Conservation (phyloP, 2,797 vertebrate species). For the Lacerta bilineata region DNA sequence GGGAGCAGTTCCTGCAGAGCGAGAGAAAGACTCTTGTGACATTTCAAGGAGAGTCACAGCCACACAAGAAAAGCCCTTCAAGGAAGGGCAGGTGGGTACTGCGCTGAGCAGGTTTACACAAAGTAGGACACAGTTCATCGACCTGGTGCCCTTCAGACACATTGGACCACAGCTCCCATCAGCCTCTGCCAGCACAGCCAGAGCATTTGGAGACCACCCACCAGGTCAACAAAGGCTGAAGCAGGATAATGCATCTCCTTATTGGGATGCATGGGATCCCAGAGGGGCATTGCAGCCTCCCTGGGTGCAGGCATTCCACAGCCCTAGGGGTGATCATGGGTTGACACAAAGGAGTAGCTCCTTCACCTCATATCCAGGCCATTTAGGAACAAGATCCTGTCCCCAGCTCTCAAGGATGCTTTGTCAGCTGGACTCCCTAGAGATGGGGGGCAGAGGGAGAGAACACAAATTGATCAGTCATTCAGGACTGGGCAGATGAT, state of each 20-base stretch:
- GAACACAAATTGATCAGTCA: too few species aligned
- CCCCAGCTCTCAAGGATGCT: constrained; percentile 92
- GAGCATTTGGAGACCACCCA: too few species aligned
- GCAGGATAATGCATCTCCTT: neutral
- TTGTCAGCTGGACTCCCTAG: constrained; percentile 95
- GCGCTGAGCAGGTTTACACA: neutral
- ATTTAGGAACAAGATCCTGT: constrained; percentile 96
- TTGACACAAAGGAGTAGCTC: neutral
- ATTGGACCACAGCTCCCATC: neutral
- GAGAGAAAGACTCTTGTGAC: constrained; percentile 15
- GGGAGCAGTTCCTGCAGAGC: constrained; percentile 92
- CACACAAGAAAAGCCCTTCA: neutral
- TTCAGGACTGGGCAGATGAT: neutral
- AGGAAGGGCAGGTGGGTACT: neutral
- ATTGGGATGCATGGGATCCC: neutral
- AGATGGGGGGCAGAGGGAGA: neutral
- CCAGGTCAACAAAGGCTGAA: too few species aligned
- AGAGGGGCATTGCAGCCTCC: neutral
- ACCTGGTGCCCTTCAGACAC: too few species aligned
- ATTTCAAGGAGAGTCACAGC: too few species aligned
- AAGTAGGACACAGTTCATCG: neutral
- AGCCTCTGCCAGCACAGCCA: neutral
- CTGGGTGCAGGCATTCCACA: neutral
- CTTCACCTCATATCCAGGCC: constrained; percentile 97
- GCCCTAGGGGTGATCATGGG: neutral